phyloP scores from a whole-genome alignment of 2,113 vertebrate species.

The Origma solitaria region DNA sequence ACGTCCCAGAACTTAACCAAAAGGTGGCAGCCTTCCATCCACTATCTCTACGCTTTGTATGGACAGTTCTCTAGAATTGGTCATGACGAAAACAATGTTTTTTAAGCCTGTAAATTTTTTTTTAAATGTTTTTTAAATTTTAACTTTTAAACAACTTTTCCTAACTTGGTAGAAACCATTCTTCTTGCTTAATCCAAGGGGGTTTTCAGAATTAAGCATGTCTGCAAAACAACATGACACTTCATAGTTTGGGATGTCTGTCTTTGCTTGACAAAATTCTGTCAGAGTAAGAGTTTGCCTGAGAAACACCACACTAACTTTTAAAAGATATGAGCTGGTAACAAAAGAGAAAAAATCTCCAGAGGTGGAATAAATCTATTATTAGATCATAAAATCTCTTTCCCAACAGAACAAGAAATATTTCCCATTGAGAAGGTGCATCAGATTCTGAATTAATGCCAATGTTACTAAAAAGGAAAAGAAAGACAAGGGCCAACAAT shows the following conservation, averaged over 20 bases:
- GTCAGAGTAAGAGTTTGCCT: not conserved
- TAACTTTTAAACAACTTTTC: not conserved
- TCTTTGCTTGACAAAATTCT: not conserved
- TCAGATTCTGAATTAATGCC: not conserved
- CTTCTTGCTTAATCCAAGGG: not conserved
- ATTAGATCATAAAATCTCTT: not conserved
- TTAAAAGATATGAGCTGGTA: not conserved
- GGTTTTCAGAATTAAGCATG: not conserved
- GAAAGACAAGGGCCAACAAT: not conserved
- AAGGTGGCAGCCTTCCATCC: constrained; percentile 20
- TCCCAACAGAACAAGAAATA: not conserved
- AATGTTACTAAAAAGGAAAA: not conserved
- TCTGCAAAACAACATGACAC: not conserved
- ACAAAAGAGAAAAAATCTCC: not conserved
- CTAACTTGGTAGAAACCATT: not conserved
- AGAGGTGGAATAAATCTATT: not conserved
- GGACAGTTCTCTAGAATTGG: not conserved
- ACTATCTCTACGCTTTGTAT: not conserved
- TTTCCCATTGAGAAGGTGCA: not conserved
- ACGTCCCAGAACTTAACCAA: not conserved
- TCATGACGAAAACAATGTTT: not conserved
- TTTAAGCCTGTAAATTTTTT: not conserved
- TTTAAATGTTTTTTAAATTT: not conserved
- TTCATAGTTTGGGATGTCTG: not conserved
- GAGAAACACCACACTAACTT: not conserved